A percentile compares a stretch with the other conserved stretches of the same genome.
Conservation (phyloP, 2,113 vertebrate genomes). For the Gambusia affinis region DNA sequence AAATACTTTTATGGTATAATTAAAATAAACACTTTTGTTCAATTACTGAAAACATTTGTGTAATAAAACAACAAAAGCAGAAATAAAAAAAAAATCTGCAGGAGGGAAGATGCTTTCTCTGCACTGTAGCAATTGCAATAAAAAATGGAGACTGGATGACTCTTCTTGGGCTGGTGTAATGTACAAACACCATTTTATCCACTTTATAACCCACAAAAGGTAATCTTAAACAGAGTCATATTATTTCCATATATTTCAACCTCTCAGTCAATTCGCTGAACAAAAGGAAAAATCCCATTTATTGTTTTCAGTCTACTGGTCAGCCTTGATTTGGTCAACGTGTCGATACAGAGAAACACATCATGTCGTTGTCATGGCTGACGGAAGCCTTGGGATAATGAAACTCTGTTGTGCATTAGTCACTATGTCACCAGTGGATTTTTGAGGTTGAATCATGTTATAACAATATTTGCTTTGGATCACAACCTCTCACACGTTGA, state of each 20-base stretch:
- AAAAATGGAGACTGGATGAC: no score
- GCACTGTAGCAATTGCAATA: no score
- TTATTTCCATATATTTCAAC: not conserved
- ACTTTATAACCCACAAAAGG: not conserved
- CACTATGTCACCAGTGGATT: conserved; percentile 12
- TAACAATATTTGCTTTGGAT: conserved; percentile 43
- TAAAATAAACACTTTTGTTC: no score
- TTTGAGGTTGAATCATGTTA: conserved; percentile 47
- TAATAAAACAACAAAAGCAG: no score
- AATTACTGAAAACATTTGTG: no score
- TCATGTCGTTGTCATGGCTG: not conserved
- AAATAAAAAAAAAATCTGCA: no score
- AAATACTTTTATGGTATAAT: no score
- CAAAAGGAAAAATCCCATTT: not conserved
- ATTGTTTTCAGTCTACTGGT: not conserved
- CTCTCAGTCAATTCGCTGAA: not conserved
- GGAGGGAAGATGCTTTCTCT: no score
- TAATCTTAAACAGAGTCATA: not conserved
- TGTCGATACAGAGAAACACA: not conserved
- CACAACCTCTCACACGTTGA: conserved; percentile 30
- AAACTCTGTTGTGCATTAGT: conserved; percentile 8
- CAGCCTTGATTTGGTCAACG: not conserved
- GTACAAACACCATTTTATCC: not conserved
- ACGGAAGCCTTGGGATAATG: conserved; percentile 22
- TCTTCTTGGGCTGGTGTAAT: not conserved